Evolutionary conservation across 2,113 vertebrate species (phyloP).

Genomic region (Chloropsis cyanopogon): DNA sequence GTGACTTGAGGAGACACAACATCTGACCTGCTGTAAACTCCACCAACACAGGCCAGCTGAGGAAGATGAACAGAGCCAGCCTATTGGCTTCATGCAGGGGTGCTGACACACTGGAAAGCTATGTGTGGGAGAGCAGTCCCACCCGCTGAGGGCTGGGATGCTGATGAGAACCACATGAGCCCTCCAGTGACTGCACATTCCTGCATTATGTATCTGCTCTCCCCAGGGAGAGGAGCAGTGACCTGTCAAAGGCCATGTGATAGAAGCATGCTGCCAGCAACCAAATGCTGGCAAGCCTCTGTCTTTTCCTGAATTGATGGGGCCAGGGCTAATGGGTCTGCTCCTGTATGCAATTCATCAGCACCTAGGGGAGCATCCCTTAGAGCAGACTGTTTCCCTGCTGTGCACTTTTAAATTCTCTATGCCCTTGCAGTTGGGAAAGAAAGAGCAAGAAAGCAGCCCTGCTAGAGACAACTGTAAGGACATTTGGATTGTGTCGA

Average conservation of each 20-base stretch:
- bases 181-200: conserved; percentile 46
- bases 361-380: background rate
- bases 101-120: conserved; percentile 62
- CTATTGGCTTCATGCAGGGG: background rate
- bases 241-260: conserved; percentile 60
- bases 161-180: conserved; percentile 74
- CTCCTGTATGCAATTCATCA: background rate
- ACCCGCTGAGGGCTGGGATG: conserved; percentile 42
- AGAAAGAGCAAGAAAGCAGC: background rate
- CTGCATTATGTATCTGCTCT: conserved; percentile 30
- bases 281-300: background rate
- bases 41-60: background rate
- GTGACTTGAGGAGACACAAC: conserved; percentile 16
- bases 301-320: background rate
- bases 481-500: background rate
- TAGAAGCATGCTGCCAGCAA: conserved; percentile 39
- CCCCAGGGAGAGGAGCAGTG: background rate
- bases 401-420: background rate
- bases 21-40: conserved; percentile 1
- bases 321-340: background rate
- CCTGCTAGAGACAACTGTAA: background rate
- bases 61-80: background rate
- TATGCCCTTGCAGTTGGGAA: background rate
- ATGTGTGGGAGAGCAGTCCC: conserved; percentile 64
- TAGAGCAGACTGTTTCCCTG: background rate